Evolutionary conservation across 2,797 vertebrate species (phyloP), one percentile per base, ranked within the genome.

Genomic region (Masticophis lateralis): DNA sequence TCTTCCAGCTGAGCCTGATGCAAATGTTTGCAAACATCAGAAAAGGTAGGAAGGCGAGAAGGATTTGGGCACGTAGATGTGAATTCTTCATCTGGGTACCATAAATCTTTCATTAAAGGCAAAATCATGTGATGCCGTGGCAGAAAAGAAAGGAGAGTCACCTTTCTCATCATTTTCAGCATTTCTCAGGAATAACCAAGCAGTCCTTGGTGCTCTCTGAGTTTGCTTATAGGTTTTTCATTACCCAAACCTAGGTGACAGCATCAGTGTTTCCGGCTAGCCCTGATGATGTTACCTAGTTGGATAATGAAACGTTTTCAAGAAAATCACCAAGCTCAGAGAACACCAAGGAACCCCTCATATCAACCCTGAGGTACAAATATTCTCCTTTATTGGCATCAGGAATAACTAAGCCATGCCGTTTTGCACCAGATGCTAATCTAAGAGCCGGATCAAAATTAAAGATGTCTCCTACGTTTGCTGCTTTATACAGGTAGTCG

Each of bases 381-480:
- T 53, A 53, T 53, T 53, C 9, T 61, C 60, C 60, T 25, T 61
- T 25, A 61, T 61, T 61, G 25, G 8, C 60, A 9, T 94, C 95
- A 89, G 93, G 92, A 47, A 87, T 92, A 66, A 94, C 93, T 95
- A 94, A 96, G 96, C 95, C 94, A 89, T 88, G 57, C 94, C 94
- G 27, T 0, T 95, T 95, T 95, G 94, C 93, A 66, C 92, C 25
- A 74, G 32, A 59, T 90, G 90, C 91, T 93, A 2, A 1, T 96
- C 94, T 94, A 95, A 47, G 88, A 90, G 94, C 91, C 92, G 92
- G 94, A 95, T 93, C 74, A 91, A 95, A 96, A 96, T 96, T 95
- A 95, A 96, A 96, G 93, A 95, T 95, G 90, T 93, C 95, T 93
- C 66, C 93, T 93, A 94, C 93, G 92, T 93, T 96, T 91, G 2